Percentiles rank a stretch among this genome's conserved stretches.
These are phyloP conservation scores for Cynaeus angustus DNA, from an alignment of 2,888 invertebrate genomes.

Conservation along the genomic window DNA sequence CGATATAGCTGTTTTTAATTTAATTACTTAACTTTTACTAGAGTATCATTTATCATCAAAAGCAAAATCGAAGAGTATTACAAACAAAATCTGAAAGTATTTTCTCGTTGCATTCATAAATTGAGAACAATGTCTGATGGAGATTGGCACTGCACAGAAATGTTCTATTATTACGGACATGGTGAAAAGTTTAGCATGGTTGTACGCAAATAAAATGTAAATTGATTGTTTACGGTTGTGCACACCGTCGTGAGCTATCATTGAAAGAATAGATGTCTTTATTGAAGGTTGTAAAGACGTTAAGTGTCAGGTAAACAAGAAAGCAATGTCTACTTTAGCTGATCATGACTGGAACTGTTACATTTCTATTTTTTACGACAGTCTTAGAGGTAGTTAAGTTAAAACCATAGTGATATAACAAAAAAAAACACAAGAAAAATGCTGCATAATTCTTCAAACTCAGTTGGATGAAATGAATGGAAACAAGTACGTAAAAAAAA, in stretches of 20 bases:
- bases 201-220: not conserved
- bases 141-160: not conserved
- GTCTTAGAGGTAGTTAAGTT: too few species aligned
- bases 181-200: not conserved
- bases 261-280: conserved; percentile 2
- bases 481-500: too few species aligned
- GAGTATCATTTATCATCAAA: not conserved
- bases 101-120: conserved; percentile 4
- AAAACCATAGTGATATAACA: too few species aligned
- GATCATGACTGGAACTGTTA: too few species aligned
- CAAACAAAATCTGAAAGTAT: not conserved
- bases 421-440: too few species aligned
- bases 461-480: too few species aligned
- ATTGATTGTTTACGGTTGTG: not conserved
- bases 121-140: not conserved
- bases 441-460: too few species aligned
- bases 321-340: not conserved
- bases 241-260: not conserved
- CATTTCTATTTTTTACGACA: too few species aligned
- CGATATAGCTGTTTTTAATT: too few species aligned
- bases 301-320: conserved; percentile 9
- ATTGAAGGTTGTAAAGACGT: conserved; percentile 4
- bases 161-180: not conserved
- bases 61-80: not conserved
- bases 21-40: not conserved